Base-by-base conservation (phyloP, 2,797 vertebrate species). In the Trematomus bernacchii region DNA sequence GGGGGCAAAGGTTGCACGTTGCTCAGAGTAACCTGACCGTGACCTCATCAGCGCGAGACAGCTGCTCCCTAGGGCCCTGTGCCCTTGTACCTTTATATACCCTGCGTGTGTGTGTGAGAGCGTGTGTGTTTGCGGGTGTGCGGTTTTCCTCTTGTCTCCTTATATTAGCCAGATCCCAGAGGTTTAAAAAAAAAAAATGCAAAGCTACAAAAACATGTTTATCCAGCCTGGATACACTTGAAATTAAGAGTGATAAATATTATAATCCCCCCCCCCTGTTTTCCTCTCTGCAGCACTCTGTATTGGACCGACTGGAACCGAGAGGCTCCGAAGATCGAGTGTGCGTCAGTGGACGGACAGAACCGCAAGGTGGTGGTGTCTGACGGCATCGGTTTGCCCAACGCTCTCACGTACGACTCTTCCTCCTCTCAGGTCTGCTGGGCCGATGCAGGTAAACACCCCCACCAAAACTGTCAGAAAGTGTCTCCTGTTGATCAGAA, bases 271-370 rank as follows among this genome's bases (percentile, higher is more conserved):
- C 47, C 10, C 2, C 4, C 2, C 14, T 19, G 37, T 15, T 3
- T 19, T 1, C 54, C 50, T 55, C 37, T 21, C 74, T 62, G 61
- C 83, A 99, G 98, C 18, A 96, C 96, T 77, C 94, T 99, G 21
- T 99, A 96, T 82, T 99, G 98, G 98, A 99, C 98, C 0, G 98
- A 99, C 85, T 99, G 98, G 98, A 99, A 99, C 84, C 92, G 98
- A 10, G 98, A 99, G 85, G 97, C 96, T 21, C 98, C 98, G 0
- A 99, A 99, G 96, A 99, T 99, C 0, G 98, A 99, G 88, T 95
- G 90, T 0, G 94, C 97, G 0, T 92, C 95, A 0, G 95, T 99
- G 86, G 95, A 96, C 0, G 98, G 98, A 21, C 94, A 93, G 78
- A 94, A 95, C 91, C 95, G 98, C 83, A 94, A 94, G 84, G 96